A percentile compares a stretch with the other conserved stretches of the same genome.
phyloP scores from a whole-genome alignment of 2,113 vertebrate genomes.

The Natator depressus region DNA sequence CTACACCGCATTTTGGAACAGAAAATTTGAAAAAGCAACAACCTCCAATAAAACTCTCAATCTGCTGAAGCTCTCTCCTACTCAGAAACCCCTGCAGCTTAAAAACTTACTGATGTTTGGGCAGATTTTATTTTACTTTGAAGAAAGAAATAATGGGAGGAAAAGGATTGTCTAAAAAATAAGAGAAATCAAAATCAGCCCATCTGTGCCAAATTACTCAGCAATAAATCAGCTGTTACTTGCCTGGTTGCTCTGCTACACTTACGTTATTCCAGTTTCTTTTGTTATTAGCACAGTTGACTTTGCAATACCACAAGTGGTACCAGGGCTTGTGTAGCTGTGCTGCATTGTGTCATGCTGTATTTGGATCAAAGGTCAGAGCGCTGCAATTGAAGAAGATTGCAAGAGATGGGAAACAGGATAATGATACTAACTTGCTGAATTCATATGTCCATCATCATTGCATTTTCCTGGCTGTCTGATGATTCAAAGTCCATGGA shows the following conservation, averaged over 20 bases:
- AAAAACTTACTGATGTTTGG: neutral
- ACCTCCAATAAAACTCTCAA: conserved; percentile 38
- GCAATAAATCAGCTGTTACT: conserved; percentile 40
- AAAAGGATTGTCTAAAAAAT: conserved; percentile 18
- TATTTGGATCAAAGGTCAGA: neutral
- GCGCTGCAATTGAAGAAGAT: accelerated
- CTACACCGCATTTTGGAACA: conserved; percentile 32
- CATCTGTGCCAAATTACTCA: conserved; percentile 14
- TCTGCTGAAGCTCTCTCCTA: neutral
- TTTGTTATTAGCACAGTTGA: neutral
- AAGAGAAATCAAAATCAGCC: neutral
- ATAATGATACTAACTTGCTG: neutral
- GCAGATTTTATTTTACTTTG: neutral
- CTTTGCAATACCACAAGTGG: neutral
- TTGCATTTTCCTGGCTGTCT: neutral
- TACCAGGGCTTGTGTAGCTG: accelerated
- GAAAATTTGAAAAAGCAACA: neutral
- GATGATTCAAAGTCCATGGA: neutral
- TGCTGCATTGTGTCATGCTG: neutral
- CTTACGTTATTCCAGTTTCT: neutral
- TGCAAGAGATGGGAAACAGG: neutral
- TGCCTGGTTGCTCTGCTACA: conserved; percentile 10
- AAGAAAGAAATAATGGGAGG: conserved; percentile 17
- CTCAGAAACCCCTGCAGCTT: neutral
- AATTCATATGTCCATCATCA: neutral